Base-by-base conservation (phyloP, 2,888 invertebrate species). In the Epistrophe eligans region DNA sequence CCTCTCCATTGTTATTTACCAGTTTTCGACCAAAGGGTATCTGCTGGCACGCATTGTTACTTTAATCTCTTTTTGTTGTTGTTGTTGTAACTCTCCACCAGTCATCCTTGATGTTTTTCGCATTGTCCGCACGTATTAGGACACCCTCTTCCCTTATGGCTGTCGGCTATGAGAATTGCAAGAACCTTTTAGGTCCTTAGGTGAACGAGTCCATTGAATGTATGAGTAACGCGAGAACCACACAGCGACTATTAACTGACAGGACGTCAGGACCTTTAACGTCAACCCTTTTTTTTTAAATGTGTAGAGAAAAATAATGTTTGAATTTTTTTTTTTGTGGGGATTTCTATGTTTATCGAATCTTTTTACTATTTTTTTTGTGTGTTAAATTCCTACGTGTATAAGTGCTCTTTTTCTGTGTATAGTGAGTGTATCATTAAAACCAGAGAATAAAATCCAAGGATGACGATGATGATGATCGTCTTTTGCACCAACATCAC, bases 21-120 rank as follows among this genome's bases (percentile, higher is more conserved):
- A 84, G 52, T 17, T 55, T 58, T 79, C 71, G 85, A 58, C 74
- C 85, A 87, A 82, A 79, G 82, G 74, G 85, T 87, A 79, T 67
- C 67, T 67, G 70, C 71, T 70, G 28, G n/a, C 48, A n/a, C 50
- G 38, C 35, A 79, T 82, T 82, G 77, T 82, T 71, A 76, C 64
- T 76, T 76, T 70, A 74, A 76, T 71, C 73, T 50, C 64, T 77
- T 77, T 77, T 58, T 17, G 17, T 62, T 76, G 66, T 76, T 58
- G 10, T 35, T 62, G 15, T 19, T 57, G 66, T 52, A 58, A 76
- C 74, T 79, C 70, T 74, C 58, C 64, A 48, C 35, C 48, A 48
- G 64, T 40, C 35, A 17, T 35, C 40, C 77, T 70, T 58, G 45
- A 64, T 55, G 43, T 60, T 70, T 24, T 73, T 85, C 48, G 60